These are phyloP conservation scores for Gobio gobio DNA, from an alignment of 2,113 vertebrate species.

Conservation along the genomic window DNA sequence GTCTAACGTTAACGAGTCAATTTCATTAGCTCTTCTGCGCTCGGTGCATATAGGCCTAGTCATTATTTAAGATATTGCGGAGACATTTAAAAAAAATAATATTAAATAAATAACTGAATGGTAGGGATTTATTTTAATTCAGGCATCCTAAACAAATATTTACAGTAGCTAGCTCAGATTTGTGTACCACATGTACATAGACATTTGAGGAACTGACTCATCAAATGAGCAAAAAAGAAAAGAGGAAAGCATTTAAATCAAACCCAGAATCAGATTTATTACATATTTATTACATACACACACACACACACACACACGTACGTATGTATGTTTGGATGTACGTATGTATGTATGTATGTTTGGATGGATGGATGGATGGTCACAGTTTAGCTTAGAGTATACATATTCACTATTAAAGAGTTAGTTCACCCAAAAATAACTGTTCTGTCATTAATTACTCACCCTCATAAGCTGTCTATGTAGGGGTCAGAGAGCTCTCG, in stretches of 20 bases:
- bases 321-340: too few species aligned
- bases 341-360: too few species aligned
- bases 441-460: too few species aligned
- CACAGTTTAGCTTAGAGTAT: too few species aligned
- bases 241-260: not conserved
- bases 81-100: not conserved
- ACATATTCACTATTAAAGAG: too few species aligned
- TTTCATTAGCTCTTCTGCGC: too few species aligned
- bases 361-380: too few species aligned
- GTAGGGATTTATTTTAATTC: not conserved
- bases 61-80: not conserved
- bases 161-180: not conserved
- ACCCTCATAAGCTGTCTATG: too few species aligned
- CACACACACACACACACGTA: too few species aligned
- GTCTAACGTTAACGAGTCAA: not conserved
- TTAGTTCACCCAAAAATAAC: too few species aligned
- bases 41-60: not conserved
- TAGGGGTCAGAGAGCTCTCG: too few species aligned
- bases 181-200: not conserved
- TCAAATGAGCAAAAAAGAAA: not conserved
- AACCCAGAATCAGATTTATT: not conserved
- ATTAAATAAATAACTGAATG: not conserved
- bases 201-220: not conserved
- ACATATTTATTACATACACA: too few species aligned
- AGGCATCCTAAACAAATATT: not conserved